Base-by-base conservation (phyloP, 2,113 vertebrate genomes). In the Litocranius walleri region DNA sequence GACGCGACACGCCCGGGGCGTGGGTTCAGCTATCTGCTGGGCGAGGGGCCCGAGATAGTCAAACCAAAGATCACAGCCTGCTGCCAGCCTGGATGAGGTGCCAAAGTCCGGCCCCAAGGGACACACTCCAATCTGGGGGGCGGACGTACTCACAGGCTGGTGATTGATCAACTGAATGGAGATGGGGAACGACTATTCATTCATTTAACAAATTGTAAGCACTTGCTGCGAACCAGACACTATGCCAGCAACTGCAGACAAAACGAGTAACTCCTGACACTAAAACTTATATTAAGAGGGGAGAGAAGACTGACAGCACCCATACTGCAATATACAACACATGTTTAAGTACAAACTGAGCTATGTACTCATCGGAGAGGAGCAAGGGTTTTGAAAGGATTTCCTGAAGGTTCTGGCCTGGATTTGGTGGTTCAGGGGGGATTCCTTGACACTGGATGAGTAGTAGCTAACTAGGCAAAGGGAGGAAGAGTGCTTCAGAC, bases 51-150 rank as follows among this genome's bases (percentile, higher is more conserved):
- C 15, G 45, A 97, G 83, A 92, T 45, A 88, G 89, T 40, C 67
- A 59, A 84, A 64, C 90, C 87, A 88, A 97, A 95, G 96, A 91
- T 91, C 96, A 90, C 57, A 21, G 82, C 59, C 88, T 67, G 21
- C 85, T 97, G 95, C 97, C 97, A 97, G 33, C 90, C 67, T 97
- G 97, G 97, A 94, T 43, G 48, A 27, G 77, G 78, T 90, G 93
- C 84, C 94, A 80, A 98, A 97, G 96, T 98, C 94, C 96, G 87
- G 61, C 43, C 50, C 48, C 11, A 23, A 33, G 92, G 43, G 57
- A 80, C 45, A 86, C 93, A 50, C 80, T 94, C 54, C 85, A 56
- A 8, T 40, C 64, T 56, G 59, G 83, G 62, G 45, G 52, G 27
- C 25, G 14, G 61, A 56, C 25, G 25, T 93, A 6, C 23, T 57